Conservation (phyloP, 2,797 vertebrate genomes). For the Otus scops region DNA sequence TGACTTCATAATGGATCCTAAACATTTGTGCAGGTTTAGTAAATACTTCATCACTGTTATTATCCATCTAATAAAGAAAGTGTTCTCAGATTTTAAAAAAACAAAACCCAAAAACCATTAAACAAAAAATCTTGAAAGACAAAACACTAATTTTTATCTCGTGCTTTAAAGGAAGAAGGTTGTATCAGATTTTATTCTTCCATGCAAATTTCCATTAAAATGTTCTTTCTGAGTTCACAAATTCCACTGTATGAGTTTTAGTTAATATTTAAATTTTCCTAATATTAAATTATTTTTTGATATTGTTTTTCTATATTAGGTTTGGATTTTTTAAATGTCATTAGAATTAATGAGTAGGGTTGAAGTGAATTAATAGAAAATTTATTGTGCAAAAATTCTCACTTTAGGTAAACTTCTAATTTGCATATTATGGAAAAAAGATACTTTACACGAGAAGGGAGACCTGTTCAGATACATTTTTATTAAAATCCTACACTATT, state of each 20-base stretch:
- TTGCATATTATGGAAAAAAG: not conserved
- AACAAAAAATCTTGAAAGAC: accelerated
- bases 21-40: not conserved
- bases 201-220: not conserved
- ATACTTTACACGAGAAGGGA: not conserved
- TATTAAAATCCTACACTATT: not conserved
- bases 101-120: not conserved
- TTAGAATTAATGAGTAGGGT: not conserved
- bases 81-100: not conserved
- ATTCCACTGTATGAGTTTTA: not conserved
- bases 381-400: not conserved
- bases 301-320: not conserved
- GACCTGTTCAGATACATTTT: not conserved
- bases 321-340: not conserved
- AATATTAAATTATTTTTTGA: not conserved
- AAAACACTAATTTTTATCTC: not conserved
- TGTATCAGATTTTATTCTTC: not conserved
- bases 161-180: not conserved
- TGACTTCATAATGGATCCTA: not conserved
- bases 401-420: not conserved
- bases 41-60: not conserved
- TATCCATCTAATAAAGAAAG: not conserved
- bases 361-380: not conserved
- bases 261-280: not conserved
- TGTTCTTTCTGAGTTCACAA: not conserved